Base-by-base conservation (phyloP, 2,113 vertebrate species). In the Ceratotherium simum region DNA sequence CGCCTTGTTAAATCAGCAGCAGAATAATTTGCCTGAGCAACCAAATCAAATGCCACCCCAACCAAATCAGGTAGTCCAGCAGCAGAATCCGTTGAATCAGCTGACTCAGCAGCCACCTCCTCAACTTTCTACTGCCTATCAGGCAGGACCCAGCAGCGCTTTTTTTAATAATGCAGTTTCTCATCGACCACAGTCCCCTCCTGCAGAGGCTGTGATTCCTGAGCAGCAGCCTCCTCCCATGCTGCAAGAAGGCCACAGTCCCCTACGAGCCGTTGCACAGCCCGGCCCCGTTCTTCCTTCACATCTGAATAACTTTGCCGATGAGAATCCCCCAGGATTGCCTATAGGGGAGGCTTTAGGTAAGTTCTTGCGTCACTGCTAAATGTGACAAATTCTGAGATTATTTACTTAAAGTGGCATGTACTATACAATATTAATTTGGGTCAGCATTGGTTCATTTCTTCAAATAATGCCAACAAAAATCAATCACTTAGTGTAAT, bases 251-350 rank as follows among this genome's bases (percentile, higher is more conserved):
- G 99, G 99, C 92, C 99, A 14, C 97, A 99, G 98, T 90, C 98
- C 99, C 90, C 98, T 99, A 95, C 99, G 99, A 98, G 99, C 99
- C 92, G 97, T 99, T 73, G 98, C 99, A 56, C 99, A 99, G 98
- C 98, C 99, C 27, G 99, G 99, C 97, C 99, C 99, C 36, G 92
- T 99, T 90, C 98, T 99, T 93, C 97, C 99, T 83, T 98, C 99
- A 23, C 99, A 99, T 97, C 99, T 99, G 98, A 99, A 99, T 98
- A 99, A 98, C 98, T 99, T 99, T 97, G 98, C 99, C 83, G 99
- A 99, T 93, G 99, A 99, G 62, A 99, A 98, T 92, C 97, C 98
- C 8, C 98, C 99, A 29, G 99, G 99, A 97, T 98, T 99, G 79
- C 98, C 98, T 94, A 67, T 99, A 95, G 99, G 99, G 94, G 99